A percentile compares a stretch with the other conserved stretches of the same genome.
Evolutionary conservation across 2,113 vertebrate genomes (phyloP).

Genomic region (Cercopithecus mona): DNA sequence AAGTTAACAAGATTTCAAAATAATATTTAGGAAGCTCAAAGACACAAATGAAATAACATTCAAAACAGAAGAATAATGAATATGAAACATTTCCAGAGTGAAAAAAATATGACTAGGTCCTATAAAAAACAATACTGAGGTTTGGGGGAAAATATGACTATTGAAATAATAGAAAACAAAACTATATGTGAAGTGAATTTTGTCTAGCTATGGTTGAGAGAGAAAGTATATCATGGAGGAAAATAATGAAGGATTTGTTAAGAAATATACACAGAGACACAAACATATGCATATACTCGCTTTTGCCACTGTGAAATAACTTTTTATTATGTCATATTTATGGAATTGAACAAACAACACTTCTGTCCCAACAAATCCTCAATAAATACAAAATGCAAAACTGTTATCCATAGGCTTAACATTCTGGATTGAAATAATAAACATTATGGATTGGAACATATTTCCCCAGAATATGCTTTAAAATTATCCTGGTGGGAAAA

Average conservation of each 20-base stretch:
- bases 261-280: not conserved
- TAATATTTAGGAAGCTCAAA: not conserved
- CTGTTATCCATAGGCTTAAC: not conserved
- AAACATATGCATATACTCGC: not conserved
- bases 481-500: not conserved
- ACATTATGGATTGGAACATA: not conserved
- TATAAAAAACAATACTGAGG: not conserved
- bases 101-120: not conserved
- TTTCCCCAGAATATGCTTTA: not conserved
- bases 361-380: not conserved
- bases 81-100: not conserved
- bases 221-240: not conserved
- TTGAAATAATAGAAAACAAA: not conserved
- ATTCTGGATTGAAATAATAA: not conserved
- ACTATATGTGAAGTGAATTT: not conserved
- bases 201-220: not conserved
- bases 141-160: not conserved
- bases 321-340: not conserved
- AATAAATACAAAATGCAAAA: not conserved
- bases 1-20: not conserved
- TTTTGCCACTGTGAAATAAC: not conserved
- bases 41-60: not conserved
- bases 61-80: not conserved
- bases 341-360: not conserved
- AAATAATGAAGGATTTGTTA: not conserved